These are phyloP conservation scores for Portevinia maculata DNA, from an alignment of 2,888 invertebrate genomes.

Conservation along the genomic window DNA sequence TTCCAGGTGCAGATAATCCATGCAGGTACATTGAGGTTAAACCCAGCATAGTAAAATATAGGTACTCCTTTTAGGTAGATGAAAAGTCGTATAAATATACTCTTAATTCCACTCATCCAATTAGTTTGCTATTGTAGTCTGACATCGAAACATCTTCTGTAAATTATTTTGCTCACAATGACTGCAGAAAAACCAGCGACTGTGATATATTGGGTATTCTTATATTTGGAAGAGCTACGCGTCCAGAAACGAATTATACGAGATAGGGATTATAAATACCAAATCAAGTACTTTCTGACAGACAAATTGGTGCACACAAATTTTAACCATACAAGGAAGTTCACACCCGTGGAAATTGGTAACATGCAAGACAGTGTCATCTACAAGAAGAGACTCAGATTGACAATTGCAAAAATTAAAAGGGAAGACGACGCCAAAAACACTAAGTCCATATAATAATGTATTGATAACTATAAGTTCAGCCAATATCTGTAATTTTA, in stretches of 20 bases:
- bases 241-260: background rate
- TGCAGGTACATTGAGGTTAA: too few relatives aligned
- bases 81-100: background rate
- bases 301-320: slow-evolving; percentile 37
- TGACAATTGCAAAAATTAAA: slow-evolving; percentile 39
- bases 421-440: background rate
- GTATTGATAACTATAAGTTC: too few relatives aligned
- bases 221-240: slow-evolving; percentile 13
- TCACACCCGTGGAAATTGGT: slow-evolving; percentile 24
- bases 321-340: slow-evolving; percentile 9
- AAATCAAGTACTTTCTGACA: slow-evolving; percentile 25
- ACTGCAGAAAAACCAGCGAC: background rate
- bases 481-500: too few relatives aligned
- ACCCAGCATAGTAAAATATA: too few relatives aligned
- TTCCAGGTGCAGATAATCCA: too few relatives aligned
- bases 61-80: too few relatives aligned
- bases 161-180: background rate
- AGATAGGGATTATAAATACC: slow-evolving; percentile 7
- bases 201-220: slow-evolving; percentile 14
- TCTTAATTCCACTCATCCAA: background rate
- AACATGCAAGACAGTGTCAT: slow-evolving; percentile 59
- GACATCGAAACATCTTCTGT: background rate
- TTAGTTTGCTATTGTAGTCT: background rate
- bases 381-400: slow-evolving; percentile 42
- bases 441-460: too few relatives aligned